Evolutionary conservation across 2,113 vertebrate species (phyloP).

Genomic region (Upupa epops): DNA sequence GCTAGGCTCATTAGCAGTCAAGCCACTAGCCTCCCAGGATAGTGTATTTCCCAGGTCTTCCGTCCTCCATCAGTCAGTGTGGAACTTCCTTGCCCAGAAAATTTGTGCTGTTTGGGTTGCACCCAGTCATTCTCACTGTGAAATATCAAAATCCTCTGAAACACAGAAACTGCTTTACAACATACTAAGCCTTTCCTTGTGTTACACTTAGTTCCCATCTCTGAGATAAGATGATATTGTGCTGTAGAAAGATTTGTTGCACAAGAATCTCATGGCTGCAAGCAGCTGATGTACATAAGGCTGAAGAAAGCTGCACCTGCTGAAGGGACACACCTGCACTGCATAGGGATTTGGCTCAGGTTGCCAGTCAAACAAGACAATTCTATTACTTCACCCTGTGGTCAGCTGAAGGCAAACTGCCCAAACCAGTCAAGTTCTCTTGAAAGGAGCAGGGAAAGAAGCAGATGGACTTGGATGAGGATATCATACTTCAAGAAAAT

Average conservation of each 20-base stretch:
- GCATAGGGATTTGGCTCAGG: not conserved
- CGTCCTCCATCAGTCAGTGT: not conserved
- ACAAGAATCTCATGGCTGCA: not conserved
- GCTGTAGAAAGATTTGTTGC: not conserved
- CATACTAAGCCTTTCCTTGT: not conserved
- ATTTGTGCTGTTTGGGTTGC: not conserved
- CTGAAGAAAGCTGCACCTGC: slow-evolving; percentile 20
- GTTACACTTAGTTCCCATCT: not conserved
- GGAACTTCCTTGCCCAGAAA: not conserved
- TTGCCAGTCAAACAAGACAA: not conserved
- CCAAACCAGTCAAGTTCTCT: not conserved
- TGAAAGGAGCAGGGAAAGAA: not conserved
- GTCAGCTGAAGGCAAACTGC: not conserved
- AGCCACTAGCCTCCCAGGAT: not conserved
- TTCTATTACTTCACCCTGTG: not conserved
- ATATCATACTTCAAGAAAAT: not conserved
- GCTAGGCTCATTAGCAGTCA: not conserved
- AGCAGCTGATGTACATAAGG: not conserved
- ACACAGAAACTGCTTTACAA: not conserved
- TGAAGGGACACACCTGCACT: not conserved
- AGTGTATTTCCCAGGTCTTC: not conserved
- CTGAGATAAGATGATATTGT: not conserved
- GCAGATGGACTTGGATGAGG: not conserved
- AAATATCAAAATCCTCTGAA: not conserved
- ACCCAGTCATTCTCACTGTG: not conserved